These are phyloP conservation scores for Archaeoteleia sp. DNA, from an alignment of 2,888 invertebrate genomes.

Conservation along the genomic window DNA sequence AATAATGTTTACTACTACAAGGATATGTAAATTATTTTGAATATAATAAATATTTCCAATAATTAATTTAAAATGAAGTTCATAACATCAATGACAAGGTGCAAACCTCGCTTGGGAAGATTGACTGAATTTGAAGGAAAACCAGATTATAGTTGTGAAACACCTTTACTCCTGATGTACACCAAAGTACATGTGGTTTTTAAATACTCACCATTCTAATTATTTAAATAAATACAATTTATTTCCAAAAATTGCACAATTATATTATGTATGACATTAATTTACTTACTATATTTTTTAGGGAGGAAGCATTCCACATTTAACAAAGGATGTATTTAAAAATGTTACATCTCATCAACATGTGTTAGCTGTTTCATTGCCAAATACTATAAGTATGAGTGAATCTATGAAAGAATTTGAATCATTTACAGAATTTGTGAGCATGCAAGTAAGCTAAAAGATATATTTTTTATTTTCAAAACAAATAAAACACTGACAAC, in stretches of 20 bases:
- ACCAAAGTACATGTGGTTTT: slow-evolving; percentile 84
- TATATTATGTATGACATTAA: neutral
- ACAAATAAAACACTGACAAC: neutral
- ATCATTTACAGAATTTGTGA: slow-evolving; percentile 79
- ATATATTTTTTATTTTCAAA: neutral
- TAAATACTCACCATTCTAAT: slow-evolving; percentile 1
- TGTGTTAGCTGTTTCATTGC: slow-evolving; percentile 84
- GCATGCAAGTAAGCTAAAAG: slow-evolving; percentile 72
- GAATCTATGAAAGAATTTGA: slow-evolving; percentile 81
- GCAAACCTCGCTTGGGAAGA: slow-evolving; percentile 81
- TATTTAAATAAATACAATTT: slow-evolving; percentile 12
- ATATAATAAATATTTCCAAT: too few relatives aligned
- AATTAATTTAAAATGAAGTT: slow-evolving; percentile 86
- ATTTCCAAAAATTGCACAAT: slow-evolving; percentile 3
- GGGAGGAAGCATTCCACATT: slow-evolving; percentile 89
- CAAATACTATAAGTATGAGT: slow-evolving; percentile 81
- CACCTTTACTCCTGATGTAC: slow-evolving; percentile 84
- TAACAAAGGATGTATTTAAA: slow-evolving; percentile 85
- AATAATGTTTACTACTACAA: too few relatives aligned
- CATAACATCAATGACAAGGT: slow-evolving; percentile 78
- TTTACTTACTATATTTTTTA: slow-evolving; percentile 68
- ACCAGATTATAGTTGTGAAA: slow-evolving; percentile 79
- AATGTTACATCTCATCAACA: slow-evolving; percentile 79
- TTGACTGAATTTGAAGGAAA: slow-evolving; percentile 79
- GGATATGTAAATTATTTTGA: too few relatives aligned